A percentile compares a stretch with the other conserved stretches of the same genome.
These are phyloP conservation scores for Microtus pennsylvanicus DNA, from an alignment of 2,113 vertebrate genomes.

Conservation along the genomic window DNA sequence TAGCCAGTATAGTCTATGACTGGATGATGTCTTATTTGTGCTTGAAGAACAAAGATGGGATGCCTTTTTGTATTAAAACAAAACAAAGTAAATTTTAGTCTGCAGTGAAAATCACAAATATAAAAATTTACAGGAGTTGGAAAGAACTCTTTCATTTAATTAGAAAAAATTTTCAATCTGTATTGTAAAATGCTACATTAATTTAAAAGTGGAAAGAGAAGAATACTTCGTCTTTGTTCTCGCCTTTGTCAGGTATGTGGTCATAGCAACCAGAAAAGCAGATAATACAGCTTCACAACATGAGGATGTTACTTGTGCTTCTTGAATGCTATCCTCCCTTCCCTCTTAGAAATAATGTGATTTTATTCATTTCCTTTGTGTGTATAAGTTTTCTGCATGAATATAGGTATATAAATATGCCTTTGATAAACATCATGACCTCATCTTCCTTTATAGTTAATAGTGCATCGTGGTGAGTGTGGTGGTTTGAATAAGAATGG, in stretches of 20 bases:
- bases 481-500: not conserved
- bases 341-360: not conserved
- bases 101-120: constrained; percentile 7
- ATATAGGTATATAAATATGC: not conserved
- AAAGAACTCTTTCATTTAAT: not conserved
- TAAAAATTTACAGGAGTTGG: not conserved
- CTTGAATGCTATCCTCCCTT: not conserved
- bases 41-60: not conserved
- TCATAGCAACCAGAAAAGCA: not conserved
- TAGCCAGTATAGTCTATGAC: not conserved
- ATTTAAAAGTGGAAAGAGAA: constrained; percentile 12
- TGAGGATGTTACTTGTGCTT: not conserved
- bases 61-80: not conserved
- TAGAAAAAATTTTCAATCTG: not conserved
- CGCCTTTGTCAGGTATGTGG: not conserved
- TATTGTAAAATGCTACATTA: not conserved
- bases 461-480: not conserved
- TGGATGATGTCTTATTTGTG: not conserved
- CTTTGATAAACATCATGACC: not conserved
- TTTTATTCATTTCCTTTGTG: not conserved
- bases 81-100: not conserved
- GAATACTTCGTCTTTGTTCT: not conserved
- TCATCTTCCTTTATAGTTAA: not conserved
- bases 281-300: not conserved
- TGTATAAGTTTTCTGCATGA: not conserved